These are phyloP conservation scores for Ophiodon elongatus DNA, from an alignment of 2,113 vertebrate genomes.

Conservation along the genomic window DNA sequence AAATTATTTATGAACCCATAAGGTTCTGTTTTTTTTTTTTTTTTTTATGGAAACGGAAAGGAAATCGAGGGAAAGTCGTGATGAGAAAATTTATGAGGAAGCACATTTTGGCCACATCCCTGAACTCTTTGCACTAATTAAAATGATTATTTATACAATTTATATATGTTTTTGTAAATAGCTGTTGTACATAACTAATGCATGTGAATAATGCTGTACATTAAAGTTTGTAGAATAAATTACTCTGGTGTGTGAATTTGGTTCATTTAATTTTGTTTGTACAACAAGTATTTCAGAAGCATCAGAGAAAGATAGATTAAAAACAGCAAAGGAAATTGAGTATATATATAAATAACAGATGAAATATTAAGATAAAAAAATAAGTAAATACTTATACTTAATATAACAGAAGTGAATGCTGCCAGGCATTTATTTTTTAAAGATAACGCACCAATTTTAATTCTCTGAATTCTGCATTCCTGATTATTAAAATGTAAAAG, in stretches of 20 bases:
- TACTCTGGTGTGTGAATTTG: not conserved
- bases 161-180: slow-evolving; percentile 49
- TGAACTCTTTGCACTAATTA: slow-evolving; percentile 57
- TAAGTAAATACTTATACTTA: not conserved
- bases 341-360: not conserved
- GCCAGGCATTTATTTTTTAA: not conserved
- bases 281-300: not conserved
- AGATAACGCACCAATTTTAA: not conserved
- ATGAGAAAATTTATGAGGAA: not conserved
- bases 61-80: not conserved
- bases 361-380: not conserved
- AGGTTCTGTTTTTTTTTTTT: not conserved
- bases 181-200: slow-evolving; percentile 37
- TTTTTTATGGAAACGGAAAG: not conserved
- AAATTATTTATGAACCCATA: not conserved
- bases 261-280: not conserved
- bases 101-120: slow-evolving; percentile 35
- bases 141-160: slow-evolving; percentile 37
- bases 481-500: not conserved
- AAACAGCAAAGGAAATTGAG: not conserved
- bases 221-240: slow-evolving; percentile 59
- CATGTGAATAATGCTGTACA: slow-evolving; percentile 52
- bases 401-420: not conserved
- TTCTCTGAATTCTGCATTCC: not conserved
- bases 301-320: not conserved